These are phyloP conservation scores for Cacoxenus indagator DNA, from an alignment of 2,888 invertebrate genomes.

Conservation along the genomic window DNA sequence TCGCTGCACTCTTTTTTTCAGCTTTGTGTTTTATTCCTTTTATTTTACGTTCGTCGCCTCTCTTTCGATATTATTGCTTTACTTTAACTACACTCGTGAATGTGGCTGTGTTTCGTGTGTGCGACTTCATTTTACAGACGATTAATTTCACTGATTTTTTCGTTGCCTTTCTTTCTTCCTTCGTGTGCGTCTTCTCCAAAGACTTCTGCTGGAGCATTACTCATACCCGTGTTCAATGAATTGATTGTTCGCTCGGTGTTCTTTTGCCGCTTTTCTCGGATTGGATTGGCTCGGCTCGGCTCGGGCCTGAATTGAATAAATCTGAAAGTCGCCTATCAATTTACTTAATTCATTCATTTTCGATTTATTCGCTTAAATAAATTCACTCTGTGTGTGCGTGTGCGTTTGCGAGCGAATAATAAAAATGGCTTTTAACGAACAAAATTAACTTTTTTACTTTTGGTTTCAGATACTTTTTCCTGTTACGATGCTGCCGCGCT, in stretches of 20 bases:
- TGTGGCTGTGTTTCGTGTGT: background rate
- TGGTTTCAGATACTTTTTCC: background rate
- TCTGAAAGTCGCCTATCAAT: background rate
- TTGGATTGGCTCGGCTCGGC: background rate
- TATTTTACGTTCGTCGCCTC: background rate
- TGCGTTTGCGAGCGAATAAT: background rate
- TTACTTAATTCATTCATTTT: conserved; percentile 14
- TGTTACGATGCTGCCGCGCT: too few species aligned
- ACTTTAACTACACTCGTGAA: background rate
- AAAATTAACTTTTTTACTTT: background rate
- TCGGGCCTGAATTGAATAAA: too few species aligned
- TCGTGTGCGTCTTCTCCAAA: background rate
- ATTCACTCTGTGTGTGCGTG: too few species aligned
- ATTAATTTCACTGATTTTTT: conserved; percentile 18
- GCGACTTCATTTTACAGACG: conserved; percentile 15
- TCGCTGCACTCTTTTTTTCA: background rate
- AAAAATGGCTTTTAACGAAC: background rate
- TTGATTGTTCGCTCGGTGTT: background rate
- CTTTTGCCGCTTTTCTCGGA: background rate
- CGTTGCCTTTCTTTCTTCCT: background rate
- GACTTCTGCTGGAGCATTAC: background rate
- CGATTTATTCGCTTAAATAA: conserved; percentile 9
- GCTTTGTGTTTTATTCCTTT: background rate
- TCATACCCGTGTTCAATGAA: background rate
- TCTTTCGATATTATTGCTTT: background rate